A percentile compares a stretch with the other conserved stretches of the same genome.
Evolutionary conservation across 1,140 invertebrate species (phyloP).

Genomic region (Achatina immaculata): DNA sequence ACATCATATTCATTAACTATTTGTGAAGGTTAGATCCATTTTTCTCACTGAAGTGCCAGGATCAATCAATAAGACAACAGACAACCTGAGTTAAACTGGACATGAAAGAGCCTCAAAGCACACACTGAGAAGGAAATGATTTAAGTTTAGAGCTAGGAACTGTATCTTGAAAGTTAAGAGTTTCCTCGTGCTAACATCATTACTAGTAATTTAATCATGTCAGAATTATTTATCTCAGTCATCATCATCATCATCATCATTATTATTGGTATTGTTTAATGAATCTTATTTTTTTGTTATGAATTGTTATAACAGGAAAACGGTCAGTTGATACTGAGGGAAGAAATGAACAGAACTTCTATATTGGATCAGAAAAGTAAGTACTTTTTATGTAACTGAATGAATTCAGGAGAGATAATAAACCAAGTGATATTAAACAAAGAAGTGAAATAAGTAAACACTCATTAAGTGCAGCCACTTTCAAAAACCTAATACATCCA

Average conservation of each 20-base stretch:
- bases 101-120: no score
- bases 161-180: no score
- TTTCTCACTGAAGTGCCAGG: no score
- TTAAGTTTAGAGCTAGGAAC: no score
- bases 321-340: background rate
- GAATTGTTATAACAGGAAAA: slow-evolving; percentile 2
- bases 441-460: slow-evolving; percentile 10
- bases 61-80: no score
- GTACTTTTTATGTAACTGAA: background rate
- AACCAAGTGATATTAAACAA: background rate
- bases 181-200: background rate
- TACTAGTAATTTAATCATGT: background rate
- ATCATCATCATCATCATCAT: background rate
- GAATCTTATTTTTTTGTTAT: background rate
- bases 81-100: no score
- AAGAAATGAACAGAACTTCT: slow-evolving; percentile 26
- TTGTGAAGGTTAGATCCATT: no score
- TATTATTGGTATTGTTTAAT: background rate
- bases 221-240: no score
- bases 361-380: background rate
- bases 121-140: no score
- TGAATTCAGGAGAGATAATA: background rate
- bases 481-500: no score
- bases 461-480: no score
- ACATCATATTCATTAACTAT: no score